phyloP scores from a whole-genome alignment of 2,888 invertebrate species.

The Apeira syringaria region DNA sequence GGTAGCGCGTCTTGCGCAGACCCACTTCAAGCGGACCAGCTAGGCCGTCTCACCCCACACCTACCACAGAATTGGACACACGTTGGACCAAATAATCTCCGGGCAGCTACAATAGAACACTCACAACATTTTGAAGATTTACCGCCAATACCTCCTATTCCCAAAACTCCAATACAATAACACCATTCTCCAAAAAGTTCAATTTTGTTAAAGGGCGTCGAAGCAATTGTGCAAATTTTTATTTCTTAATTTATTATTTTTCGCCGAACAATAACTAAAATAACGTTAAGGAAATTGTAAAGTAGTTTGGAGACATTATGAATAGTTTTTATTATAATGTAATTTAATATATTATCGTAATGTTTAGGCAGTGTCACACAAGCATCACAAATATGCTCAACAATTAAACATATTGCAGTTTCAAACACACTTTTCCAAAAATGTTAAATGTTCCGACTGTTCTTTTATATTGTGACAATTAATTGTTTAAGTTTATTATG shows the following conservation, averaged over 20 bases:
- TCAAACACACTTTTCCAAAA: conserved; percentile 1
- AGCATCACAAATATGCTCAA: conserved; percentile 63
- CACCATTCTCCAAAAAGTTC: conserved; percentile 31
- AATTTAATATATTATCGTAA: conserved; percentile 60
- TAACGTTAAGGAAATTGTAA: conserved; percentile 81
- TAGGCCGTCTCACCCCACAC: conserved; percentile 46
- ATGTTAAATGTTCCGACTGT: conserved; percentile 5
- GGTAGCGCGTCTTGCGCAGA: conserved; percentile 68
- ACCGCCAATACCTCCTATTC: neutral
- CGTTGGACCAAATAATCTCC: conserved; percentile 39
- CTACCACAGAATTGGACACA: conserved; percentile 34
- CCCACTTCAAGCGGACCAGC: conserved; percentile 73
- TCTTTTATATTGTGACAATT: conserved; percentile 70
- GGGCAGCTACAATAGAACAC: conserved; percentile 41
- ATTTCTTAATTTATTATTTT: conserved; percentile 75
- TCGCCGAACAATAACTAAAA: conserved; percentile 57
- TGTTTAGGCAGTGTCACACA: conserved; percentile 46
- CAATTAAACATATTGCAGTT: conserved; percentile 28
- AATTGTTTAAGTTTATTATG: conserved; percentile 79
- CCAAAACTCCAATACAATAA: conserved; percentile 4
- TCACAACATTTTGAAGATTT: neutral
- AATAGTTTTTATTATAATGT: conserved; percentile 52
- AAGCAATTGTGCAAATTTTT: conserved; percentile 68
- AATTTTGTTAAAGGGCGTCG: conserved; percentile 40
- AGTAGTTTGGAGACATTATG: conserved; percentile 68